A percentile compares a stretch with the other conserved stretches of the same genome.
phyloP scores from a whole-genome alignment of 2,113 vertebrate species.

The Brachyhypopomus occidentalis region DNA sequence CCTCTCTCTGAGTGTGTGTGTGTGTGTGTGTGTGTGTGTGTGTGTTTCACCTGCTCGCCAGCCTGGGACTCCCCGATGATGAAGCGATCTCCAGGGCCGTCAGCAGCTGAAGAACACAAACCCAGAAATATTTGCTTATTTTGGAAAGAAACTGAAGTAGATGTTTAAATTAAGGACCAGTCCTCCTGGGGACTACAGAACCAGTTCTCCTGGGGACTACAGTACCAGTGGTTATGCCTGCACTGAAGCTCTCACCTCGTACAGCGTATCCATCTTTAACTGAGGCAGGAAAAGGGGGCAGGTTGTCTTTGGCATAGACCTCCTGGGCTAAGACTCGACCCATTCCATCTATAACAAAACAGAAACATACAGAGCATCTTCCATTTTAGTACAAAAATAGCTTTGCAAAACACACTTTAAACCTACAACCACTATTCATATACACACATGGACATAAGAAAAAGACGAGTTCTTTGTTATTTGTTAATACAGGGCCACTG shows the following conservation, averaged over 20 bases:
- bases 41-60: constrained; percentile 88
- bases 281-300: constrained; percentile 96
- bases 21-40: constrained; percentile 24
- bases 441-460: too few species aligned
- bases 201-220: neutral
- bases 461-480: too few species aligned
- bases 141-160: neutral
- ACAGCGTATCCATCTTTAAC: constrained; percentile 99
- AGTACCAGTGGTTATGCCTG: neutral
- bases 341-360: constrained; percentile 85
- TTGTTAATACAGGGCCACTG: too few species aligned
- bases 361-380: neutral
- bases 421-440: neutral
- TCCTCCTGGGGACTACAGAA: neutral
- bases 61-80: constrained; percentile 98
- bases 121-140: neutral
- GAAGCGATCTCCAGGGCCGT: constrained; percentile 97
- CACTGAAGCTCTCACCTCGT: constrained; percentile 79
- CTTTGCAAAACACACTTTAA: neutral
- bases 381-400: neutral
- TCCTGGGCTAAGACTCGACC: constrained; percentile 98
- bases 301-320: constrained; percentile 99
- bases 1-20: neutral
- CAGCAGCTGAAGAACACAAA: constrained; percentile 82
- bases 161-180: neutral